A percentile compares a stretch with the other conserved stretches of the same genome.
These are phyloP conservation scores for Maconellicoccus hirsutus DNA, from an alignment of 1,140 invertebrate species.

Conservation along the genomic window DNA sequence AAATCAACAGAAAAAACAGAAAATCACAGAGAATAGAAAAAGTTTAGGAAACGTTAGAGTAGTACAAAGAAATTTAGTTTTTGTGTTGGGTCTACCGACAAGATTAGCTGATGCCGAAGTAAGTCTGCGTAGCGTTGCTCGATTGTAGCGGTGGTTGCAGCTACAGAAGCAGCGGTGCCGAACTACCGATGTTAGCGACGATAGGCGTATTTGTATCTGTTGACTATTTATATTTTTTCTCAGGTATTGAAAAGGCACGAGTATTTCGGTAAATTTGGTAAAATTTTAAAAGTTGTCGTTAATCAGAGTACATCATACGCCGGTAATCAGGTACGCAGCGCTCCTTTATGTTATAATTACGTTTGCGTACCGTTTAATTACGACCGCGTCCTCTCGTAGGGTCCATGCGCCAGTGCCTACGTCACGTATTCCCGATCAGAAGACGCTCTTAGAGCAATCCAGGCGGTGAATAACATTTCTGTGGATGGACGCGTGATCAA, in stretches of 20 bases:
- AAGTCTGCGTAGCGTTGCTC: conserved; percentile 35
- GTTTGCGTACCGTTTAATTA: neutral
- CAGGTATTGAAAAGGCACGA: conserved; percentile 89
- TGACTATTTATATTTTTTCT: conserved; percentile 33
- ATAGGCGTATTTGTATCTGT: too few relatives aligned
- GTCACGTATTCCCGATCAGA: conserved; percentile 90
- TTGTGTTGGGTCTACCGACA: conserved; percentile 94
- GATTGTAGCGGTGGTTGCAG: too few relatives aligned
- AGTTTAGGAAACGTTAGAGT: conserved; percentile 94
- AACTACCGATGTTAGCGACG: too few relatives aligned
- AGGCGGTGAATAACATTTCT: conserved; percentile 91
- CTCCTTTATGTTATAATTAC: neutral
- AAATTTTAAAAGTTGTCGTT: conserved; percentile 99
- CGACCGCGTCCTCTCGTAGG: conserved; percentile 42
- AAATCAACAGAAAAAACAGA: conserved; percentile 92
- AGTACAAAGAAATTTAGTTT: conserved; percentile 98
- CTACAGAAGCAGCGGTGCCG: too few relatives aligned
- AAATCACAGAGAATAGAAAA: conserved; percentile 89
- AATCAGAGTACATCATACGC: conserved; percentile 95
- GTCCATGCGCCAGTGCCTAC: conserved; percentile 90
- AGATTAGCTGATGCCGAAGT: conserved; percentile 88
- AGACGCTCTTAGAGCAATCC: conserved; percentile 91
- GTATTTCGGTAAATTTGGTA: conserved; percentile 99
- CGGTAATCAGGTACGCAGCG: conserved; percentile 70
- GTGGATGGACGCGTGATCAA: conserved; percentile 92